Evolutionary conservation across 1,140 invertebrate species (phyloP).

Genomic region (Drosophila repletoides): DNA sequence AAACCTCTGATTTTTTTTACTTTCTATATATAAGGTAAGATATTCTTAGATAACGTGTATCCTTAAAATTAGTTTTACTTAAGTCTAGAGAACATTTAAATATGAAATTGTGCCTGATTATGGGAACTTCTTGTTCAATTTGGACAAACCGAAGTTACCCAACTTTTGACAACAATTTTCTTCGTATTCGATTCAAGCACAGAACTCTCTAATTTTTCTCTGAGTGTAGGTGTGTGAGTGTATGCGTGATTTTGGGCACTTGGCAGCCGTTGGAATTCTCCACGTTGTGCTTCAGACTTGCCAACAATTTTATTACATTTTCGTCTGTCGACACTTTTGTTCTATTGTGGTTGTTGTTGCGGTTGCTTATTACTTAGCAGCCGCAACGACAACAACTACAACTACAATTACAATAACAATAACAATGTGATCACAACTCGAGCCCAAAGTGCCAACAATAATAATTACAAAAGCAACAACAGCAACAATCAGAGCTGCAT

Average conservation of each 20-base stretch:
- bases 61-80: no score
- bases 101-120: no score
- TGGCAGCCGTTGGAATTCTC: constrained; percentile 13
- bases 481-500: constrained; percentile 49
- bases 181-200: no score
- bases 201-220: no score
- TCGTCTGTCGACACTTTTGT: constrained; percentile 73
- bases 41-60: no score
- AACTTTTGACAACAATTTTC: no score
- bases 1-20: no score
- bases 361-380: constrained; percentile 63
- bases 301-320: constrained; percentile 80
- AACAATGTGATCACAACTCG: constrained; percentile 2
- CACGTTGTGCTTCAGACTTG: constrained; percentile 50
- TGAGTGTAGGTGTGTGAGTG: constrained; percentile 9
- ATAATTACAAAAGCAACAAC: constrained; percentile 65
- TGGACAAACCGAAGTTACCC: no score
- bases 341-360: constrained; percentile 34
- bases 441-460: constrained; percentile 68
- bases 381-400: constrained; percentile 18
- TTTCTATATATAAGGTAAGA: no score
- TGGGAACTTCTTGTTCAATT: no score
- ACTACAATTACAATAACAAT: background rate
- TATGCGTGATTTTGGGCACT: constrained; percentile 9
- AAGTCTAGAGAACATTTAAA: no score